These are phyloP conservation scores for Gila orcuttii DNA, from an alignment of 2,113 vertebrate genomes.

Conservation along the genomic window DNA sequence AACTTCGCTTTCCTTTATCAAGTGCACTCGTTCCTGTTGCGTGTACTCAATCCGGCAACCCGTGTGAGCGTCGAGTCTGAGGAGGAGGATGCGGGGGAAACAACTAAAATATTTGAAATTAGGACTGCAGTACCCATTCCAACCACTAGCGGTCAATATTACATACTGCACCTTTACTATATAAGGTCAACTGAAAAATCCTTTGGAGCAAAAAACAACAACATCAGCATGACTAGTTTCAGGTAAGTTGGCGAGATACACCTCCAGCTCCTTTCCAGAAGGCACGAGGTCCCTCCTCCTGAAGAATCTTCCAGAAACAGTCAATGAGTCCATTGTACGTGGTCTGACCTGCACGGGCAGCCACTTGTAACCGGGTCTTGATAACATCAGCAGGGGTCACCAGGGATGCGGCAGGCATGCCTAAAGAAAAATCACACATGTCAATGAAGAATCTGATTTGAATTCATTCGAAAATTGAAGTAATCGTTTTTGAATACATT, in stretches of 20 bases:
- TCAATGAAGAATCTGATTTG: not conserved
- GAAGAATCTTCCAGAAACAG: conserved; percentile 84
- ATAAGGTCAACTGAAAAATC: not conserved
- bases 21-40: too few relatives aligned
- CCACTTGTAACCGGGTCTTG: conserved; percentile 88
- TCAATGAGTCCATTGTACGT: conserved; percentile 83
- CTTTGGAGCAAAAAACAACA: not conserved
- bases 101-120: too few relatives aligned
- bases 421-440: conserved; percentile 61
- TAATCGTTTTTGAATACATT: not conserved
- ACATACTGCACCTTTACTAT: not conserved
- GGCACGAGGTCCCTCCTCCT: conserved; percentile 81
- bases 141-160: too few relatives aligned
- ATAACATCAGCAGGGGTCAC: conserved; percentile 91
- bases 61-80: too few relatives aligned
- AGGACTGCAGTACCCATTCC: too few relatives aligned
- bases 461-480: not conserved
- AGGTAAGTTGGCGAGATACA: conserved; percentile 55
- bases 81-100: too few relatives aligned
- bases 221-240: not conserved
- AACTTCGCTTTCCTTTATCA: too few relatives aligned
- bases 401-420: conserved; percentile 86
- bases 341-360: conserved; percentile 83
- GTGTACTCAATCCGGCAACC: too few relatives aligned
- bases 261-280: conserved; percentile 88